phyloP scores from a whole-genome alignment of 2,888 invertebrate genomes.

The Hedya salicella region DNA sequence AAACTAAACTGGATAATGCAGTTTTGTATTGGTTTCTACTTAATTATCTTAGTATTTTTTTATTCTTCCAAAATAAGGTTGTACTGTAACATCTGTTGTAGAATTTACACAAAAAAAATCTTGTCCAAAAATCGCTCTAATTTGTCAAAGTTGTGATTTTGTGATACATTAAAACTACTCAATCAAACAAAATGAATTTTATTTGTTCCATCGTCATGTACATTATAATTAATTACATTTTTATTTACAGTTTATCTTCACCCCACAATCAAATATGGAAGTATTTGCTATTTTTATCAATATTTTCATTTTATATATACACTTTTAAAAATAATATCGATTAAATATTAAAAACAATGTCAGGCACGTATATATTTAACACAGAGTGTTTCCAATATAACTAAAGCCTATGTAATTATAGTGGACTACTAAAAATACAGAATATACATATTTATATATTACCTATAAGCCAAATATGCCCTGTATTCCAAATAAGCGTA shows the following conservation, averaged over 20 bases:
- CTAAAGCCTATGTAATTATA: background rate
- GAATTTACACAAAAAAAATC: too few species aligned
- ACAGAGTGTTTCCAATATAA: background rate
- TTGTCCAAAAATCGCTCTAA: too few species aligned
- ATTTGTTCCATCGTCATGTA: constrained; percentile 32
- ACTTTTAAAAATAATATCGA: constrained; percentile 17
- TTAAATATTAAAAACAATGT: constrained; percentile 14
- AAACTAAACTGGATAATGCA: too few species aligned
- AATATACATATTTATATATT: background rate
- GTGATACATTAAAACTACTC: constrained; percentile 19
- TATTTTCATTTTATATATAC: constrained; percentile 33
- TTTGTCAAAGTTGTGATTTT: constrained; percentile 1
- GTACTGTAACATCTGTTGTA: too few species aligned
- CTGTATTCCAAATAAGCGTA: background rate
- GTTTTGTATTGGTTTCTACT: too few species aligned
- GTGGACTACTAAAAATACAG: background rate
- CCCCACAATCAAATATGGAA: background rate
- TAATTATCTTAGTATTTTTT: too few species aligned
- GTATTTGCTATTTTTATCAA: constrained; percentile 26
- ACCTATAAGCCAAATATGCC: background rate
- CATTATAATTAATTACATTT: constrained; percentile 26
- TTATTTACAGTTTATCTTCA: constrained; percentile 28
- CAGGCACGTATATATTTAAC: constrained; percentile 14
- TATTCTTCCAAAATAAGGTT: too few species aligned
- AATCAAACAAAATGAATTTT: constrained; percentile 35